phyloP scores from a whole-genome alignment of 2,888 invertebrate species.

The Steromphala cineraria region DNA sequence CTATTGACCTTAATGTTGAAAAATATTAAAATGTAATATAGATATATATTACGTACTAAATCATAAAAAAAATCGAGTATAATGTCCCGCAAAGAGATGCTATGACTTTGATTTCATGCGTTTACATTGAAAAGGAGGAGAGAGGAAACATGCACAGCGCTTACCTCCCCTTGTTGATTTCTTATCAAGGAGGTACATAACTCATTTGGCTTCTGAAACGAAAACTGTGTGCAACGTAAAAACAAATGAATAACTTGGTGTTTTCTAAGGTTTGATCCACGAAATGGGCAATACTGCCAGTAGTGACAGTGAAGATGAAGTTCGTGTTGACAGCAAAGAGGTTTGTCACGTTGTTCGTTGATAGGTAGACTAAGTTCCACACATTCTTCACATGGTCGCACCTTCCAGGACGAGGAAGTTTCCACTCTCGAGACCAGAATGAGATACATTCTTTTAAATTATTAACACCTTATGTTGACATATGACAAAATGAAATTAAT shows the following conservation, averaged over 20 bases:
- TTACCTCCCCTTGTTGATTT: not conserved
- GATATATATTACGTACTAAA: too few species aligned
- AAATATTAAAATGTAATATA: too few species aligned
- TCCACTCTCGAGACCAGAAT: not conserved
- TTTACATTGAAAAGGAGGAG: too few species aligned
- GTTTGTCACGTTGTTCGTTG: constrained; percentile 30
- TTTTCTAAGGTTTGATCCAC: constrained; percentile 6
- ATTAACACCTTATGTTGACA: too few species aligned
- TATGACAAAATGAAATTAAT: too few species aligned
- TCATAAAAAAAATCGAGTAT: too few species aligned
- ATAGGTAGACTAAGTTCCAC: not conserved
- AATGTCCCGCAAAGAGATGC: too few species aligned
- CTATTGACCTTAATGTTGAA: too few species aligned
- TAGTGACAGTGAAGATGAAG: constrained; percentile 67
- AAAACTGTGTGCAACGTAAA: not conserved
- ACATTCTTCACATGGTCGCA: not conserved
- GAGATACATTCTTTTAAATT: not conserved
- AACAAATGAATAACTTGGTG: constrained; percentile 6
- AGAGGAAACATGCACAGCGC: too few species aligned
- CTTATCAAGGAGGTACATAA: not conserved
- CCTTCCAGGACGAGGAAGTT: constrained; percentile 14
- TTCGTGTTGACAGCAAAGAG: constrained; percentile 51
- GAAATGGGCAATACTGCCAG: constrained; percentile 59
- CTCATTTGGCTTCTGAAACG: not conserved
- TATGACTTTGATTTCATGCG: too few species aligned